Evolutionary conservation across 1,140 invertebrate genomes (phyloP).

Genomic region (Luehdorfia chinensis): DNA sequence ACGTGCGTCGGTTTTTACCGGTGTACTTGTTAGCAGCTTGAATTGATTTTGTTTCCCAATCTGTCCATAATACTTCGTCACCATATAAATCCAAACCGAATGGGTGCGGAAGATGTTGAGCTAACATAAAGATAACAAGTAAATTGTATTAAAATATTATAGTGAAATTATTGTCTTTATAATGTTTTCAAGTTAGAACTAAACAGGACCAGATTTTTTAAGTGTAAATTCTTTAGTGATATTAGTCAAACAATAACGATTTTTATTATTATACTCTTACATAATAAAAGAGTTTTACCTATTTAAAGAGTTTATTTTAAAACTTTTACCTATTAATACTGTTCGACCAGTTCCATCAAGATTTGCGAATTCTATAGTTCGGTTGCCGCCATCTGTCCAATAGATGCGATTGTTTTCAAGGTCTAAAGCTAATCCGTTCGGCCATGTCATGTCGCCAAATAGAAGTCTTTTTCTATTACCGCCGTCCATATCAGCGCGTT

Average conservation of each 20-base stretch:
- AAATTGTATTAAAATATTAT: neutral
- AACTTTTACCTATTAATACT: slow-evolving; percentile 80
- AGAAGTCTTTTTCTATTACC: slow-evolving; percentile 82
- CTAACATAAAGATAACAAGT: slow-evolving; percentile 35
- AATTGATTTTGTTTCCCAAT: slow-evolving; percentile 87
- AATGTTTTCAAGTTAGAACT: too few species aligned
- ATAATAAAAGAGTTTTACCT: too few species aligned
- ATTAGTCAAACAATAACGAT: neutral
- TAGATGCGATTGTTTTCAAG: slow-evolving; percentile 83
- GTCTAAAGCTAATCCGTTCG: slow-evolving; percentile 90
- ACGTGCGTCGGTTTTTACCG: slow-evolving; percentile 80
- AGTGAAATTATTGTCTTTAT: neutral
- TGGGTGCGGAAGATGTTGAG: slow-evolving; percentile 84
- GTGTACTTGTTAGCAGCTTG: slow-evolving; percentile 87
- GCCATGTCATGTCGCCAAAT: slow-evolving; percentile 85
- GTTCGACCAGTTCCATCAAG: slow-evolving; percentile 87
- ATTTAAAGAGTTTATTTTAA: too few species aligned
- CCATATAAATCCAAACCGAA: slow-evolving; percentile 92
- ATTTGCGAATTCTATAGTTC: slow-evolving; percentile 89
- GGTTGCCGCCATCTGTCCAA: slow-evolving; percentile 89
- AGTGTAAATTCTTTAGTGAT: too few species aligned
- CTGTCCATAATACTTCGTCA: slow-evolving; percentile 92
- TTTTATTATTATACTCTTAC: slow-evolving; percentile 12
- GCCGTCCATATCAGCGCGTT: slow-evolving; percentile 93
- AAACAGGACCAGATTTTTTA: too few species aligned